Percentiles rank a stretch among this genome's conserved stretches.
phyloP scores from a whole-genome alignment of 2,888 invertebrate species.

The Tipula vernalis region DNA sequence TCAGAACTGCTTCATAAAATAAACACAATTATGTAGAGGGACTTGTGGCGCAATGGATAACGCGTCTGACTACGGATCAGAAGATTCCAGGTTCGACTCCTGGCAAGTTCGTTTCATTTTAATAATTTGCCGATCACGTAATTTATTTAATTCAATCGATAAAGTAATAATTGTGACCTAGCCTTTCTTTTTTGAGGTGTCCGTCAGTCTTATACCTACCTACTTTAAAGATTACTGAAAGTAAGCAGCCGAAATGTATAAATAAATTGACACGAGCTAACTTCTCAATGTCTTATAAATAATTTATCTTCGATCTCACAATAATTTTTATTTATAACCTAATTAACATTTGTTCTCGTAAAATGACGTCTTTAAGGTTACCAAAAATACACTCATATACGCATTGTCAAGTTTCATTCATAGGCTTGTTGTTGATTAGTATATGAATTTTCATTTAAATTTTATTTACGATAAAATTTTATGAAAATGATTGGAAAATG shows the following conservation, averaged over 20 bases:
- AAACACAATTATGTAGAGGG: neutral
- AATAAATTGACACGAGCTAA: neutral
- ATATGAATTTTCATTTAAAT: neutral
- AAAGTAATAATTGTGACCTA: no score
- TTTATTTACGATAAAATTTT: neutral
- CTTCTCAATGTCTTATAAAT: neutral
- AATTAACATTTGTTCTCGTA: neutral
- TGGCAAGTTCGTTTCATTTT: neutral
- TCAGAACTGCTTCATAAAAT: neutral
- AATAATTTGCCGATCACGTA: neutral
- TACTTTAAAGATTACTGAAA: no score
- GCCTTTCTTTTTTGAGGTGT: no score
- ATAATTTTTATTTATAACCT: neutral
- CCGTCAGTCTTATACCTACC: no score
- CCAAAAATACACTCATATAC: neutral
- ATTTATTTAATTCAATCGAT: no score
- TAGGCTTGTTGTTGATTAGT: neutral
- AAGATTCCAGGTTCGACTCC: slow-evolving; percentile 13
- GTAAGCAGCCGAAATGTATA: no score
- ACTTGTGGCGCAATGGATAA: slow-evolving; percentile 13
- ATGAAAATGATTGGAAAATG: neutral
- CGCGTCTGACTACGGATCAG: slow-evolving; percentile 13
- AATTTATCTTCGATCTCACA: neutral
- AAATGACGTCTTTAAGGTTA: neutral
- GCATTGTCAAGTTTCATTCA: neutral